Evolutionary conservation across 2,113 vertebrate genomes (phyloP).

Genomic region (Axis porcinus): DNA sequence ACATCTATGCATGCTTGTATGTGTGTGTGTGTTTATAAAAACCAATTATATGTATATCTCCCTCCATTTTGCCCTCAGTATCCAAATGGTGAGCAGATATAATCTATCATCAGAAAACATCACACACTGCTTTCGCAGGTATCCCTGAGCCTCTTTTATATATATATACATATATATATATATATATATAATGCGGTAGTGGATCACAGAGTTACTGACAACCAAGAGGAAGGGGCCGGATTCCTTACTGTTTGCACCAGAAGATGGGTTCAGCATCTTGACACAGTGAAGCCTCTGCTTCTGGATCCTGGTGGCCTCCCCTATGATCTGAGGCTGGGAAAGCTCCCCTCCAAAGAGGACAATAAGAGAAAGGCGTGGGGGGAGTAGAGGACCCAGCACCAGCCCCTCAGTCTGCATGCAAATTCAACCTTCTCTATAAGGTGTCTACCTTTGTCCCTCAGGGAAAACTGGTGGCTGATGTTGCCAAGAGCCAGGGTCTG

Average conservation of each 20-base stretch:
- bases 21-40: not conserved
- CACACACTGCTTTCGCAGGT: not conserved
- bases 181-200: not conserved
- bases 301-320: not conserved
- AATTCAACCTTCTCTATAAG: not conserved
- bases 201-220: not conserved
- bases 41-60: not conserved
- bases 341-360: not conserved
- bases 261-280: not conserved
- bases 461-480: constrained; percentile 56
- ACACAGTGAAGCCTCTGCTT: not conserved
- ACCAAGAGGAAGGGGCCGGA: not conserved
- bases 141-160: not conserved
- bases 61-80: not conserved
- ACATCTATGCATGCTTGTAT: not conserved
- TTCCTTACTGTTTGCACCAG: not conserved
- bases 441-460: not conserved
- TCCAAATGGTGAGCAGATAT: not conserved
- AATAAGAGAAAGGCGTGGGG: fast-evolving
- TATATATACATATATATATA: not conserved
- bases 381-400: not conserved
- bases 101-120: not conserved
- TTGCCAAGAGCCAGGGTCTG: constrained; percentile 33
- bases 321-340: not conserved
- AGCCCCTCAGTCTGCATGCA: not conserved